Evolutionary conservation across 2,888 invertebrate species (phyloP).

Genomic region (Pemphredon lugubris): DNA sequence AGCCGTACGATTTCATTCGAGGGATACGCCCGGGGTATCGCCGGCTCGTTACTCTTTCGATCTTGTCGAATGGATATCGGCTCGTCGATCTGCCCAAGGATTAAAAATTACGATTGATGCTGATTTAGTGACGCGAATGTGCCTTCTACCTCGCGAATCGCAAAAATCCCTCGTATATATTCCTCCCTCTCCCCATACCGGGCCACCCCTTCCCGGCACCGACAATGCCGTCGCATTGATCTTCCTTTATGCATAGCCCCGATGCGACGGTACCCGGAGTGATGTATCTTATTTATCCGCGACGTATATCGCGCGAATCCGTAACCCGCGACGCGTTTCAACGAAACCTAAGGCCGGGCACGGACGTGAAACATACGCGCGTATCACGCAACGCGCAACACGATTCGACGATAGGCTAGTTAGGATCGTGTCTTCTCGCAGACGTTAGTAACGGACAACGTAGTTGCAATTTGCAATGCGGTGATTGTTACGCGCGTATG

Average conservation of each 20-base stretch:
- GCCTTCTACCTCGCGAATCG: constrained; percentile 32
- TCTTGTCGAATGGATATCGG: constrained; percentile 59
- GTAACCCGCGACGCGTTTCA: no score
- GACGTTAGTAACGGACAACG: no score
- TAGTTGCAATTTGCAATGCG: no score
- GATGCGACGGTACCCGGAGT: constrained; percentile 28
- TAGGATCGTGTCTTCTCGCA: no score
- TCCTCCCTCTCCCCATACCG: no score
- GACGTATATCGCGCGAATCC: constrained; percentile 36
- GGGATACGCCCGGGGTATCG: constrained; percentile 61
- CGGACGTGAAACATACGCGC: no score
- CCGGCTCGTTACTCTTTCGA: constrained; percentile 72
- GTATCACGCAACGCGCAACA: no score
- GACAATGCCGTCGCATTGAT: constrained; percentile 64
- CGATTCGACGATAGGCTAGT: no score
- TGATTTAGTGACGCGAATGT: constrained; percentile 66
- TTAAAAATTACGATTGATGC: constrained; percentile 76
- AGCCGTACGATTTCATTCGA: constrained; percentile 69
- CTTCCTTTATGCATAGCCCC: constrained; percentile 54
- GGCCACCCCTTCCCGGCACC: no score
- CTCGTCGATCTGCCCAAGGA: constrained; percentile 65
- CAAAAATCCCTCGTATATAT: constrained; percentile 62
- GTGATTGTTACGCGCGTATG: no score
- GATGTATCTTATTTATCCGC: constrained; percentile 58
- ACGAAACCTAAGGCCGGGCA: no score